phyloP scores from a whole-genome alignment of 2,888 invertebrate species.

The Camponotus fellah region DNA sequence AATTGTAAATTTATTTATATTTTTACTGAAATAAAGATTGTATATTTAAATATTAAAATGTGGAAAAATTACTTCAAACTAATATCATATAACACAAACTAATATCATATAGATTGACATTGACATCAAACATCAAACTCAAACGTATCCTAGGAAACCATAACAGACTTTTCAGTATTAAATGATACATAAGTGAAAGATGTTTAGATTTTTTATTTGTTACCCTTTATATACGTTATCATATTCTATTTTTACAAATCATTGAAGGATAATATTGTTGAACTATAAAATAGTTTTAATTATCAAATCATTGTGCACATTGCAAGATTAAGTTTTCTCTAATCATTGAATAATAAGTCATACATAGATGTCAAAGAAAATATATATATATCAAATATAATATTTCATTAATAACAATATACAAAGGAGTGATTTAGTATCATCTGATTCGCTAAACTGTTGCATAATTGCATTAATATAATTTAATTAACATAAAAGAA shows the following conservation, averaged over 20 bases:
- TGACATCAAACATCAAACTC: conserved; percentile 20
- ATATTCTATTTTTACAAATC: conserved; percentile 21
- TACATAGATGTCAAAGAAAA: background rate
- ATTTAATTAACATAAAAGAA: conserved; percentile 8
- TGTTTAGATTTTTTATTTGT: conserved; percentile 27
- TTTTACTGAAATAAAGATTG: conserved; percentile 1
- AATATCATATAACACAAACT: conserved; percentile 4
- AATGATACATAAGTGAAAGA: conserved; percentile 9
- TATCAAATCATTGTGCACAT: background rate
- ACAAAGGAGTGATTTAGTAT: background rate
- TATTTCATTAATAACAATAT: background rate
- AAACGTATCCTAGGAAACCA: conserved; percentile 69
- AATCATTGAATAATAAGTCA: conserved; percentile 10
- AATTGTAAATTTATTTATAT: conserved; percentile 14
- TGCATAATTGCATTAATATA: conserved; percentile 3
- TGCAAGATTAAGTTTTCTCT: background rate
- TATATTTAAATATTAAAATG: conserved; percentile 7
- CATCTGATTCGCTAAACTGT: background rate
- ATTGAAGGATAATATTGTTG: conserved; percentile 6
- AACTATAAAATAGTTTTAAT: background rate
- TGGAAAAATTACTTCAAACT: background rate
- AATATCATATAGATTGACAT: conserved; percentile 11
- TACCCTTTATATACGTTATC: conserved; percentile 8
- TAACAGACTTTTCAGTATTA: conserved; percentile 37
- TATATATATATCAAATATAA: background rate